Percentiles rank a stretch among this genome's conserved stretches.
These are phyloP conservation scores for Meloidogyne hapla DNA, from an alignment of 1,140 invertebrate genomes.

Conservation along the genomic window DNA sequence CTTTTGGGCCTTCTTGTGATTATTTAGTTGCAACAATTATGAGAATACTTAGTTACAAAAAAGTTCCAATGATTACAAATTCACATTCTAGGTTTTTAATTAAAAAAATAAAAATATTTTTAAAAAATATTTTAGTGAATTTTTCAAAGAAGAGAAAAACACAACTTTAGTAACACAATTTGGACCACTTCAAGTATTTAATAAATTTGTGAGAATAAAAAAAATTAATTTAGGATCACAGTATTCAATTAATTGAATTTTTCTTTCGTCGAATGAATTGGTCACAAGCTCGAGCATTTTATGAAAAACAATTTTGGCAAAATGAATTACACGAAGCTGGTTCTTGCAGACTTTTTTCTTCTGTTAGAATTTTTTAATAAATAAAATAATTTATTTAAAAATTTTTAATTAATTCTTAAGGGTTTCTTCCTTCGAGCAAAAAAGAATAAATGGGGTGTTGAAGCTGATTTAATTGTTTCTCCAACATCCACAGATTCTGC, in stretches of 20 bases:
- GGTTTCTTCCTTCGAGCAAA: constrained; percentile 1
- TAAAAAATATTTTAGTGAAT: constrained; percentile 13
- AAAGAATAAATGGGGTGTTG: background rate
- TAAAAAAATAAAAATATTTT: background rate
- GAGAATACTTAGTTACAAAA: constrained; percentile 47
- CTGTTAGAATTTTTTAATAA: constrained; percentile 33
- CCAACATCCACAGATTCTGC: background rate
- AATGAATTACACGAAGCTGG: constrained; percentile 53
- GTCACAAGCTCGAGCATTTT: constrained; percentile 45
- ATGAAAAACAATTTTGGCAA: constrained; percentile 56
- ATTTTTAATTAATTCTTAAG: background rate
- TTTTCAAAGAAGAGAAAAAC: constrained; percentile 34
- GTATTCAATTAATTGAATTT: constrained; percentile 42
- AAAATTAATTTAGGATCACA: constrained; percentile 37
- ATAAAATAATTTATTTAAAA: background rate
- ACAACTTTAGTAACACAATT: constrained; percentile 46
- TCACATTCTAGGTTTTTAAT: constrained; percentile 54
- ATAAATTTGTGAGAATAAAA: background rate
- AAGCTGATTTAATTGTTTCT: background rate
- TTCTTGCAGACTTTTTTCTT: constrained; percentile 56
- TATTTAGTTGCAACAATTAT: constrained; percentile 52
- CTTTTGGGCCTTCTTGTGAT: constrained; percentile 55
- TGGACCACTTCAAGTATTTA: constrained; percentile 54
- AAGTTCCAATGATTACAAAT: constrained; percentile 56
- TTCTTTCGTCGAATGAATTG: constrained; percentile 47